Conservation (phyloP, 2,113 vertebrate species). For the Podarcis muralis region DNA sequence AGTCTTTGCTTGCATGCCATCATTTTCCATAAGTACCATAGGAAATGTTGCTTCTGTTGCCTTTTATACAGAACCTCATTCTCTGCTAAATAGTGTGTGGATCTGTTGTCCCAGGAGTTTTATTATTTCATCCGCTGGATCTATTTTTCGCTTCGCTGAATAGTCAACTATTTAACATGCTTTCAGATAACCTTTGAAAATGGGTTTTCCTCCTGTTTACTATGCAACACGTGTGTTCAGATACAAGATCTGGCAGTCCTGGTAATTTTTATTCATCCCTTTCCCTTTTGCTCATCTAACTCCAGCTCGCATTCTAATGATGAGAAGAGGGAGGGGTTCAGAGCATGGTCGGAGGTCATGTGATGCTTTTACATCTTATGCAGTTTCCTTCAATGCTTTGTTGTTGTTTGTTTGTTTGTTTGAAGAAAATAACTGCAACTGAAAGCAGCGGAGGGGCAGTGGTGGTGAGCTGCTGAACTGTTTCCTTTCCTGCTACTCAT, state of each 20-base stretch:
- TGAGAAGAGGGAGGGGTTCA: not conserved
- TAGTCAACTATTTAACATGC: slow-evolving; percentile 59
- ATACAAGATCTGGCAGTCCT: slow-evolving; percentile 23
- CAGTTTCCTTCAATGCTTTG: not conserved
- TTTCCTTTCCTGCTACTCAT: no score
- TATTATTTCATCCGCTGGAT: slow-evolving; percentile 65
- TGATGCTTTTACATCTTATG: not conserved
- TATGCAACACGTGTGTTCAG: slow-evolving; percentile 50
- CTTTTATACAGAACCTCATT: slow-evolving; percentile 54
- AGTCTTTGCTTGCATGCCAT: slow-evolving; percentile 54
- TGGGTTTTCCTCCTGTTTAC: slow-evolving; percentile 52
- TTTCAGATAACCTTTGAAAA: slow-evolving; percentile 63
- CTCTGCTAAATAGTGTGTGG: slow-evolving; percentile 60
- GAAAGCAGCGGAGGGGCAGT: no score
- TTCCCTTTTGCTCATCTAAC: slow-evolving; percentile 2
- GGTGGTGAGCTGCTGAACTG: not conserved
- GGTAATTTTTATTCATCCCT: not conserved
- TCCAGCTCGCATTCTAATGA: no score
- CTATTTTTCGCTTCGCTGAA: slow-evolving; percentile 63
- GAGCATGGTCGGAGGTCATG: not conserved
- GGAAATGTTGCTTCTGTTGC: slow-evolving; percentile 50
- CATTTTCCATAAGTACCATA: slow-evolving; percentile 49
- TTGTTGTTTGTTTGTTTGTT: no score
- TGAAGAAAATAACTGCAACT: no score
- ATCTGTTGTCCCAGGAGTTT: slow-evolving; percentile 52